Evolutionary conservation across 2,888 invertebrate genomes (phyloP).

Genomic region (Mythimna vitellina): DNA sequence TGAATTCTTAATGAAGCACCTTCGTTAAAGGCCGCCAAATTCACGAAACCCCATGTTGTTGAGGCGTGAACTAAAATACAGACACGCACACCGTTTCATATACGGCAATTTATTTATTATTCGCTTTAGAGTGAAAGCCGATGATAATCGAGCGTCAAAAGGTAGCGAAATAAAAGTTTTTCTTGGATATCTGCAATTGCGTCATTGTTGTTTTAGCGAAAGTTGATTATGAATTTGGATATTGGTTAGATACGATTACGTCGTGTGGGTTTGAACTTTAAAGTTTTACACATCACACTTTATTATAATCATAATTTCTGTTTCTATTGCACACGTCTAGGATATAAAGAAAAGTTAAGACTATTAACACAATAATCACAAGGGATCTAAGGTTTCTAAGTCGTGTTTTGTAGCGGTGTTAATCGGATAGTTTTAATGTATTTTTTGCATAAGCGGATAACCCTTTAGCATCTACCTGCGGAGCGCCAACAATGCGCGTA

Average conservation of each 20-base stretch:
- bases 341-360: slow-evolving; percentile 64
- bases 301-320: not conserved
- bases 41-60: slow-evolving; percentile 80
- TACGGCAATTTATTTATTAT: slow-evolving; percentile 69
- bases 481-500: slow-evolving; percentile 75
- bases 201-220: slow-evolving; percentile 68
- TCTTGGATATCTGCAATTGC: slow-evolving; percentile 64
- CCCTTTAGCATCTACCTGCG: slow-evolving; percentile 87
- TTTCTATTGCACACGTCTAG: slow-evolving; percentile 48
- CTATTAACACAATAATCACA: slow-evolving; percentile 78
- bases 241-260: slow-evolving; percentile 59
- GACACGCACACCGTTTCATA: slow-evolving; percentile 78
- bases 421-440: slow-evolving; percentile 86
- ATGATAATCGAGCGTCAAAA: slow-evolving; percentile 63
- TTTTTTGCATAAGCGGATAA: slow-evolving; percentile 91
- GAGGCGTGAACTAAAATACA: slow-evolving; percentile 83
- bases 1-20: slow-evolving; percentile 86
- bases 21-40: slow-evolving; percentile 89
- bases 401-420: slow-evolving; percentile 84
- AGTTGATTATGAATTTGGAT: slow-evolving; percentile 53
- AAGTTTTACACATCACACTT: slow-evolving; percentile 1
- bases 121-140: slow-evolving; percentile 67
- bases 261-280: slow-evolving; percentile 42
- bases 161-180: slow-evolving; percentile 63
- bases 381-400: slow-evolving; percentile 75